These are phyloP conservation scores for Drosophila anomelani DNA, from an alignment of 2,888 invertebrate genomes.

Conservation along the genomic window DNA sequence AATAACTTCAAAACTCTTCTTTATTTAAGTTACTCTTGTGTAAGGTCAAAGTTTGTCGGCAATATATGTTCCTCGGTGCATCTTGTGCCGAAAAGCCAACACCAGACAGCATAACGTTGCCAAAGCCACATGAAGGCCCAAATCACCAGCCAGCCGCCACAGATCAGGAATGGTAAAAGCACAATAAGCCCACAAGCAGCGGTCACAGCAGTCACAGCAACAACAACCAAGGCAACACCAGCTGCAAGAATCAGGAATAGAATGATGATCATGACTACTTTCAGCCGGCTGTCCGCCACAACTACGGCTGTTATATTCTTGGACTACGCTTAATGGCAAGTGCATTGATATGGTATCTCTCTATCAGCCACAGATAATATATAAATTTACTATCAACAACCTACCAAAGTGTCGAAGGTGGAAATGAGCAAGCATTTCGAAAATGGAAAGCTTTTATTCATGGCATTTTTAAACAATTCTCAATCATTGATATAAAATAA, in stretches of 20 bases:
- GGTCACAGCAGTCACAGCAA: neutral
- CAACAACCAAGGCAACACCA: neutral
- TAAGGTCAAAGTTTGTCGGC: neutral
- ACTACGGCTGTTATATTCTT: neutral
- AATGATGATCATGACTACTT: conserved; percentile 1
- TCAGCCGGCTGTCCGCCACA: neutral
- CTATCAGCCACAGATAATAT: neutral
- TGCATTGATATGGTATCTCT: conserved; percentile 7
- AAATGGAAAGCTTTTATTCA: neutral
- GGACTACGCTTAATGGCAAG: neutral
- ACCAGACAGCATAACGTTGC: conserved; percentile 3
- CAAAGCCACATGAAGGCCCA: conserved; percentile 3
- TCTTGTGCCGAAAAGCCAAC: conserved; percentile 1
- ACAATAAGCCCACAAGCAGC: conserved; percentile 2
- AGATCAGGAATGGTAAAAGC: neutral
- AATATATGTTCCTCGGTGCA: neutral
- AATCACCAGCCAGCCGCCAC: neutral
- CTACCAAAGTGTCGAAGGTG: neutral
- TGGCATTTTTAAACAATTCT: neutral
- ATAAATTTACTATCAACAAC: neutral
- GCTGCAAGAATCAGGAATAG: conserved; percentile 1
- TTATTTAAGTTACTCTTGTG: too few species aligned
- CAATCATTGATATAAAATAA: neutral
- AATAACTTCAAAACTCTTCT: neutral
- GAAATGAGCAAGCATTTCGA: neutral